Conservation (phyloP, 2,113 vertebrate genomes). For the Physeter macrocephalus region DNA sequence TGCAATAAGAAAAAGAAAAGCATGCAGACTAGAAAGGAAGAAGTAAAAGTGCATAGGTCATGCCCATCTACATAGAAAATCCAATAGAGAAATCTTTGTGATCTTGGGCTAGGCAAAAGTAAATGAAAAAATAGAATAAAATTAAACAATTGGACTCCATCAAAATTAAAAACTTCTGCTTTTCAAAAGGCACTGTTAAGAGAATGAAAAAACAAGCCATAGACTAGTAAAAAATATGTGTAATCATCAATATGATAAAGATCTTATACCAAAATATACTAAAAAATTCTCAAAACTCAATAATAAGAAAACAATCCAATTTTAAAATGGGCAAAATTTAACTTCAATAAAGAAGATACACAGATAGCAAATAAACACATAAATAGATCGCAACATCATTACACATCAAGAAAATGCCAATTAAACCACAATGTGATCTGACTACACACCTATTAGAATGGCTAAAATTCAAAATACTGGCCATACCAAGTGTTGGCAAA, state of each 20-base stretch:
- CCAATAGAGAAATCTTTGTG: background rate
- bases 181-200: background rate
- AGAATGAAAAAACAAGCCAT: background rate
- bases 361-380: background rate
- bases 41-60: background rate
- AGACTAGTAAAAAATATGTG: background rate
- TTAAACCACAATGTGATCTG: background rate
- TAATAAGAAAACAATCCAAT: background rate
- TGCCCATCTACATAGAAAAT: background rate
- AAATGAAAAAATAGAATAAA: background rate
- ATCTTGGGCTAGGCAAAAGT: background rate
- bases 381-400: background rate
- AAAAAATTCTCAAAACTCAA: background rate
- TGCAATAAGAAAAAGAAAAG: background rate
- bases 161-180: background rate
- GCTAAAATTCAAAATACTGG: background rate
- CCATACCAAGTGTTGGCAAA: background rate
- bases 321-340: background rate
- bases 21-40: background rate
- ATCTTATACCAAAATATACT: background rate
- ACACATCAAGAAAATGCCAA: background rate
- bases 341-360: background rate
- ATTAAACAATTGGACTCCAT: background rate
- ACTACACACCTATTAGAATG: background rate
- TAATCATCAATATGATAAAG: background rate